Evolutionary conservation across 2,888 invertebrate species (phyloP).

Genomic region (Drosophila formosana): DNA sequence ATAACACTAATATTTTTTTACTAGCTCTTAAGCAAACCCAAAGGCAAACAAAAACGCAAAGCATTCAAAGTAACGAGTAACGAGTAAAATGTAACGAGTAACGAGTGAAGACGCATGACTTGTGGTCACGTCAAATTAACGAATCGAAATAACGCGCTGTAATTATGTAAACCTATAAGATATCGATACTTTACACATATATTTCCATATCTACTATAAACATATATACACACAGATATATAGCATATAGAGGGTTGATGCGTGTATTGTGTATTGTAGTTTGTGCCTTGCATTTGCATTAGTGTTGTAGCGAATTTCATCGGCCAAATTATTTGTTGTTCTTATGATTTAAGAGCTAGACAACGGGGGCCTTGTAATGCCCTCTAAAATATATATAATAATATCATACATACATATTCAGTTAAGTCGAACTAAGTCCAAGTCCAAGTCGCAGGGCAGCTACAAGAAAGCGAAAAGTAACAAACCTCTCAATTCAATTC

Average conservation of each 20-base stretch:
- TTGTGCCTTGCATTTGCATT: constrained; percentile 55
- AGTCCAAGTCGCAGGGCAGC: constrained; percentile 53
- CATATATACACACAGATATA: constrained; percentile 24
- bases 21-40: constrained; percentile 35
- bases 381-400: constrained; percentile 1
- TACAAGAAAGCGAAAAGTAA: constrained; percentile 39
- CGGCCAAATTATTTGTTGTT: constrained; percentile 38
- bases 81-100: constrained; percentile 33
- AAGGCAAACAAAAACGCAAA: constrained; percentile 15
- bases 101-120: constrained; percentile 10
- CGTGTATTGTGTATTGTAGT: constrained; percentile 19
- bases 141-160: constrained; percentile 40
- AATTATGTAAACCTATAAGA: constrained; percentile 47
- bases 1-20: neutral
- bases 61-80: constrained; percentile 39
- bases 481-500: constrained; percentile 65
- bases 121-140: constrained; percentile 4
- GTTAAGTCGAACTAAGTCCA: constrained; percentile 35
- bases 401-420: constrained; percentile 7
- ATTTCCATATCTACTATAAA: constrained; percentile 17
- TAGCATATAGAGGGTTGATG: constrained; percentile 4
- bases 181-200: constrained; percentile 22
- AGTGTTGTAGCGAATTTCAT: constrained; percentile 62
- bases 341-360: constrained; percentile 25
- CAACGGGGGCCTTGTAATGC: neutral